A percentile compares a stretch with the other conserved stretches of the same genome.
Evolutionary conservation across 2,797 vertebrate species (phyloP).

Genomic region (Sebastes oblongus): DNA sequence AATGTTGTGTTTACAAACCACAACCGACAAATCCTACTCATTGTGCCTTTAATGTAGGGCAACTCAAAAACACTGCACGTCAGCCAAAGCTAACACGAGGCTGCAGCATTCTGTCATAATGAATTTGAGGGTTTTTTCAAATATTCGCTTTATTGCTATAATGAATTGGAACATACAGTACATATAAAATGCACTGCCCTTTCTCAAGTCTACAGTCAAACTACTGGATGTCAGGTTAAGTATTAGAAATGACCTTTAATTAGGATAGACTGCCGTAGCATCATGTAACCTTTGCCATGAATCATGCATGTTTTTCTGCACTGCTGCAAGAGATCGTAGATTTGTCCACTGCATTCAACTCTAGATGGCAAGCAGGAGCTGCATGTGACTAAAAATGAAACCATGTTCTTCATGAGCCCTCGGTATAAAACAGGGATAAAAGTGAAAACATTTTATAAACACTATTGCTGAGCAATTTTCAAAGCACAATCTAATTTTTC

Average conservation of each 20-base stretch:
- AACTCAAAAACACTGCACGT: neutral
- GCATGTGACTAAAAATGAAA: neutral
- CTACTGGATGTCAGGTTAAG: neutral
- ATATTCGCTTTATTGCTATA: neutral
- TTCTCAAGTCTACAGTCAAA: neutral
- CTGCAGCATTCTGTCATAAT: neutral
- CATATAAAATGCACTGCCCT: neutral
- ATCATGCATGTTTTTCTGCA: neutral
- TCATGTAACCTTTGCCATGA: neutral
- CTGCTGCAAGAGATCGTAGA: neutral
- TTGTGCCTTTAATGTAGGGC: conserved; percentile 17
- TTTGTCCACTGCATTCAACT: neutral
- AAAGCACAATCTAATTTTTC: neutral
- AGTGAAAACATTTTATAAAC: neutral
- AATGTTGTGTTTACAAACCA: neutral
- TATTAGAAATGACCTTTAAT: neutral
- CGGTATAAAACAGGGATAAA: neutral
- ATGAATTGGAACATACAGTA: neutral
- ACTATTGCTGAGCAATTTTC: neutral
- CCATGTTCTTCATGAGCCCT: neutral
- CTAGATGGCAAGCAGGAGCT: neutral
- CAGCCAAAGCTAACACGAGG: neutral
- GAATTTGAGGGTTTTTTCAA: neutral
- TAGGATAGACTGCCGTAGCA: neutral
- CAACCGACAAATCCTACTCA: neutral